Conservation (phyloP, 2,888 invertebrate species). For the Leucozona laternaria region DNA sequence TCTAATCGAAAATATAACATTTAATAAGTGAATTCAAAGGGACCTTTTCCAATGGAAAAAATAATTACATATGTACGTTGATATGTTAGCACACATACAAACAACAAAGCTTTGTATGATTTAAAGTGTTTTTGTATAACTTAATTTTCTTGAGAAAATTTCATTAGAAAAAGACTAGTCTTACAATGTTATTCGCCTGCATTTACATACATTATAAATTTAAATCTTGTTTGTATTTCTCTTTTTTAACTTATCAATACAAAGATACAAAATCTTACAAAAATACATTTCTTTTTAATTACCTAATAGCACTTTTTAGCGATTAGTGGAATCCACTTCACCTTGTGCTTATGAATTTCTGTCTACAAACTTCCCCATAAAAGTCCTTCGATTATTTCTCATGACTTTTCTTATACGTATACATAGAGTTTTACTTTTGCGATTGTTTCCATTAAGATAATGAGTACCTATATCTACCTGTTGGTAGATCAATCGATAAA, state of each 20-base stretch:
- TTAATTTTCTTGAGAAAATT: background rate
- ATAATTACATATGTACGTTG: background rate
- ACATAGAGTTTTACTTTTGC: constrained; percentile 20
- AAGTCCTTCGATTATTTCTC: constrained; percentile 36
- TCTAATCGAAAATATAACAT: background rate
- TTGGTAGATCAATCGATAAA: constrained; percentile 30
- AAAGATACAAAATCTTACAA: background rate
- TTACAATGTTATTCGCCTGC: background rate
- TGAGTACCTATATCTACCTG: constrained; percentile 14
- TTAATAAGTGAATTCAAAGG: background rate
- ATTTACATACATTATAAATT: background rate
- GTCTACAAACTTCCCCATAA: constrained; percentile 18
- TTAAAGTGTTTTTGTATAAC: background rate
- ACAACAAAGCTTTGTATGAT: background rate
- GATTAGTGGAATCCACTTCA: constrained; percentile 6
- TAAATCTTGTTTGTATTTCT: background rate
- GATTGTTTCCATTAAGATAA: constrained; percentile 46
- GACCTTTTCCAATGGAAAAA: background rate
- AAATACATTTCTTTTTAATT: constrained; percentile 23
- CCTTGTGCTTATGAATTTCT: background rate
- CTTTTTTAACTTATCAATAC: background rate
- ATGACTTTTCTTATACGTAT: constrained; percentile 26
- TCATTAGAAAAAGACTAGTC: too few relatives aligned
- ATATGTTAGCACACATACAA: background rate
- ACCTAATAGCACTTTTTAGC: constrained; percentile 18